These are phyloP conservation scores for Lysandra coridon DNA, from an alignment of 2,888 invertebrate species.

Conservation along the genomic window DNA sequence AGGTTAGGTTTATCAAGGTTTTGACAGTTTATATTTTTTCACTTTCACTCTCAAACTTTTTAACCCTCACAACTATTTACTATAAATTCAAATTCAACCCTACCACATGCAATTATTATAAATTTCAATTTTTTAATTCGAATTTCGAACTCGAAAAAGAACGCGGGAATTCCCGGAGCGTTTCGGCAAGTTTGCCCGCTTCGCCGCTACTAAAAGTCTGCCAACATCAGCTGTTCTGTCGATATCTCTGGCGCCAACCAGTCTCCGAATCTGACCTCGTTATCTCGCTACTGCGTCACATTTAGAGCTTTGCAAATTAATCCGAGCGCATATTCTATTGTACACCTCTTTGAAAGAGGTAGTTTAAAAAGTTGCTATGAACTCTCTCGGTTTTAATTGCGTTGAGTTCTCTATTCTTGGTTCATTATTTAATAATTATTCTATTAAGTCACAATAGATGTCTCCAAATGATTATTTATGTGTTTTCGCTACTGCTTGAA, in stretches of 20 bases:
- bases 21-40: not conserved
- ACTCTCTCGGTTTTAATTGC: not conserved
- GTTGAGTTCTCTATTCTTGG: not conserved
- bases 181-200: constrained; percentile 47
- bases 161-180: constrained; percentile 18
- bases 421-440: too few relatives aligned
- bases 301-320: constrained; percentile 34
- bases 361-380: constrained; percentile 12
- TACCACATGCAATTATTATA: not conserved
- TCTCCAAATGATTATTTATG: too few relatives aligned
- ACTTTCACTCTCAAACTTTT: not conserved
- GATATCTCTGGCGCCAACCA: constrained; percentile 73
- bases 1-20: not conserved
- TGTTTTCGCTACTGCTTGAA: too few relatives aligned
- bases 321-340: constrained; percentile 30
- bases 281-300: constrained; percentile 49
- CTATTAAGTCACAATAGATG: too few relatives aligned
- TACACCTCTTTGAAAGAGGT: constrained; percentile 28
- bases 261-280: constrained; percentile 71
- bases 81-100: not conserved
- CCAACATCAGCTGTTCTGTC: constrained; percentile 73
- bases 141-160: not conserved
- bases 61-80: not conserved
- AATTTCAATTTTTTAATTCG: not conserved
- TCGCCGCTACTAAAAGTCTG: constrained; percentile 61